These are phyloP conservation scores for Phytoseiulus persimilis DNA, from an alignment of 2,888 invertebrate genomes.

Conservation along the genomic window DNA sequence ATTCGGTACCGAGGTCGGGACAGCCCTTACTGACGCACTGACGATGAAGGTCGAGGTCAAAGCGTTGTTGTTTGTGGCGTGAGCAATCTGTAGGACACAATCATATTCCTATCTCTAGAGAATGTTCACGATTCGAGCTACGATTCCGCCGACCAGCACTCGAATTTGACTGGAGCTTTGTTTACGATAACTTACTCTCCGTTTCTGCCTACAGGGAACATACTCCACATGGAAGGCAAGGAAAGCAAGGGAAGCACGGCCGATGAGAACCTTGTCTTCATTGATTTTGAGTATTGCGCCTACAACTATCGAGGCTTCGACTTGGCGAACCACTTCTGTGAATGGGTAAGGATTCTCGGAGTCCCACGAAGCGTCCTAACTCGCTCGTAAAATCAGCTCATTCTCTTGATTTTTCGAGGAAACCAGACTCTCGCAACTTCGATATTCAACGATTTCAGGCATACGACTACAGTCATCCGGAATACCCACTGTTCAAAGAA, in stretches of 20 bases:
- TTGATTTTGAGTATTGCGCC: conserved; percentile 90
- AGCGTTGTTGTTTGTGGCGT: neutral
- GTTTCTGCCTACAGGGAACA: conserved; percentile 48
- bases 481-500: conserved; percentile 68
- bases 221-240: conserved; percentile 47
- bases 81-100: neutral
- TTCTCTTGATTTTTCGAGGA: neutral
- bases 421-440: neutral
- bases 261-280: conserved; percentile 59
- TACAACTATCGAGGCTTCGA: conserved; percentile 89
- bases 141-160: neutral
- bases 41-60: neutral
- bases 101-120: neutral
- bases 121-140: no score
- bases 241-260: conserved; percentile 50
- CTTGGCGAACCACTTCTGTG: conserved; percentile 85
- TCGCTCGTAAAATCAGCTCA: no score
- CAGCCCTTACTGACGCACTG: neutral
- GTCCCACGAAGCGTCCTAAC: neutral
- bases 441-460: neutral
- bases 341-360: conserved; percentile 56
- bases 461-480: conserved; percentile 71
- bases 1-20: neutral
- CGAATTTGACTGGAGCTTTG: neutral
- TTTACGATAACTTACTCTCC: neutral